Conservation (phyloP, 2,797 vertebrate genomes). For the Pyrocephalus nanus region DNA sequence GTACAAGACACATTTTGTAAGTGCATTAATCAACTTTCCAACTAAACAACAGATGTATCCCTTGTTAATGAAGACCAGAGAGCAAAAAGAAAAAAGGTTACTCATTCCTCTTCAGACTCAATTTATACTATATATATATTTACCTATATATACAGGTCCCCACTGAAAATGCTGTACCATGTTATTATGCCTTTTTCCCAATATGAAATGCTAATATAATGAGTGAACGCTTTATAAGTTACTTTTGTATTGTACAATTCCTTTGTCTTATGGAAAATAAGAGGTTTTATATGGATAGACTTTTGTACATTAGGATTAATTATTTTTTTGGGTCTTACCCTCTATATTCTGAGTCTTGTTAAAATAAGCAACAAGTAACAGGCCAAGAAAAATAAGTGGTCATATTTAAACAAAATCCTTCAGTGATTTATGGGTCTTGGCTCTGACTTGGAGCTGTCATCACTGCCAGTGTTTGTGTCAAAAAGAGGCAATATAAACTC, state of each 20-base stretch:
- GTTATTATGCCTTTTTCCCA: not conserved
- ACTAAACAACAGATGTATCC: not conserved
- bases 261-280: not conserved
- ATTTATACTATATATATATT: not conserved
- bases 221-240: not conserved
- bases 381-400: slow-evolving; percentile 35
- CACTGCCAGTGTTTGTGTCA: not conserved
- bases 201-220: not conserved
- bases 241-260: not conserved
- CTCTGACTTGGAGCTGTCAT: slow-evolving; percentile 18
- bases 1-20: not conserved
- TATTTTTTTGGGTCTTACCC: not conserved
- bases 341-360: not conserved
- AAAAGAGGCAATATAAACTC: not conserved
- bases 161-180: not conserved
- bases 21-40: not conserved
- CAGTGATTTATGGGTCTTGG: slow-evolving; percentile 49
- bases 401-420: slow-evolving; percentile 34
- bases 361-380: not conserved
- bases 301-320: not conserved
- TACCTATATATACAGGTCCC: not conserved
- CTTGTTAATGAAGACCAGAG: not conserved
- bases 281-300: rapidly evolving
- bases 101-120: not conserved
- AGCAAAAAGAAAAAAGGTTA: not conserved